These are phyloP conservation scores for Palythoa grandiflora DNA, from an alignment of 92 coral and sea anemone species.

Conservation along the genomic window DNA sequence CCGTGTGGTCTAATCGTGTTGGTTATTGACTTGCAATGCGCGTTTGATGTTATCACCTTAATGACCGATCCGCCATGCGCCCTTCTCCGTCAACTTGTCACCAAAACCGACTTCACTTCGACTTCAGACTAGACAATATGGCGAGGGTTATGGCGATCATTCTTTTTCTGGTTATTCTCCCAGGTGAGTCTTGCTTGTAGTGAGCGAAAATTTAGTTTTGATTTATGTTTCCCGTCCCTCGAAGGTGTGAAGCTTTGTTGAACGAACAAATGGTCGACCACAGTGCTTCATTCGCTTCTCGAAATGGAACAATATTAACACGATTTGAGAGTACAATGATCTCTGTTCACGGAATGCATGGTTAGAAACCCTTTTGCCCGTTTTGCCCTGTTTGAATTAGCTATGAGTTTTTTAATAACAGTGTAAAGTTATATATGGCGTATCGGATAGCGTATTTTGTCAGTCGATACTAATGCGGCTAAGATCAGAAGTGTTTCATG, in stretches of 20 bases:
- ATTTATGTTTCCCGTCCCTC: conserved; percentile 64
- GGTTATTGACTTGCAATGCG: not conserved
- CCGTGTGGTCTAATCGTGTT: not conserved
- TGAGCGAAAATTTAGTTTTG: conserved; percentile 70
- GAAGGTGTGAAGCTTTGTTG: conserved; percentile 80
- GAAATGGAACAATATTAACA: not conserved
- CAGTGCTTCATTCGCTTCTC: not conserved
- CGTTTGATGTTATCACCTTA: not conserved
- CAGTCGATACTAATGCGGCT: not conserved
- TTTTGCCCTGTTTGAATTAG: not conserved
- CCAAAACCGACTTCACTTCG: conserved; percentile 23
- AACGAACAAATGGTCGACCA: conserved; percentile 8
- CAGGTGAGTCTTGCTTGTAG: conserved; percentile 13
- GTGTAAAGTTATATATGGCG: not conserved
- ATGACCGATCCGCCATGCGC: conserved; percentile 1
- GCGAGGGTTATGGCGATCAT: conserved; percentile 7
- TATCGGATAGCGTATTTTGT: conserved; percentile 24
- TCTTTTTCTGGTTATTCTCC: not conserved
- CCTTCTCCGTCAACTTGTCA: not conserved
- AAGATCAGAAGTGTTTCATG: conserved; percentile 30
- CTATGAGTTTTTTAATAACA: not conserved
- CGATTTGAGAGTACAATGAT: not conserved
- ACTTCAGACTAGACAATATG: conserved; percentile 22
- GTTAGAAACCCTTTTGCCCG: not conserved
- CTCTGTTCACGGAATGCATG: not conserved